Evolutionary conservation across 2,888 invertebrate genomes (phyloP), one percentile per base, ranked within the genome.

Genomic region (Gari tellinella): DNA sequence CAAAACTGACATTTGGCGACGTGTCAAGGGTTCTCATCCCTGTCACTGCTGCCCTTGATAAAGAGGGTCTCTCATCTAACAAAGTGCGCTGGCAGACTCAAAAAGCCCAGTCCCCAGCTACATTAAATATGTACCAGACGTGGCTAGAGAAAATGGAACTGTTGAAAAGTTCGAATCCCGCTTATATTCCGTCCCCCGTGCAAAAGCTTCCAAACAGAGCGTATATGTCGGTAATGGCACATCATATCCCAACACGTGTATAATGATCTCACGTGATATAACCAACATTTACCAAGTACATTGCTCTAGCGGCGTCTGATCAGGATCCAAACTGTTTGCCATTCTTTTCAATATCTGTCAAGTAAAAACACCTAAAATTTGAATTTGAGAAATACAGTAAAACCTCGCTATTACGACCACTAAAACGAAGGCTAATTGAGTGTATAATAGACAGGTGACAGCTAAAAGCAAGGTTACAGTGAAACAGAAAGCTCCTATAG

Each of bases 121-220:
- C 79, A 4, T 53, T 68, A 15, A 65, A 79, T 12, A 67, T 80
- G 62, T 82, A 82, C 51, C 68, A 77, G 40, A 63, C 63, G 4
- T 84, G 83, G 83, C 55, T 82, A 15, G 73, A 80, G 31, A 82
- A 84, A 64, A 63, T 84, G 12, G 82, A 80, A 41, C 58, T 62
- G 41, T 55, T 82, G n/a, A 84, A 84, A 43, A 43, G 52, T 15
- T 52, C 52, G 3, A 43, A 45, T 12, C 41, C 38, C 4, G 62
- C 26, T 15, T 31, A 15, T 15, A 15, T 62, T 14, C 25, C 19
- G 19, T 10, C 26, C 2, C 19, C 12, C 26, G 52, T 26, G 15
- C 52, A 62, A 10, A 43, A 31, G 45, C 52, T 62, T 38, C 62
- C 52, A 37, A 62, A 62, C 38, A 26, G 62, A 21, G 62, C 62